Evolutionary conservation across 2,113 vertebrate species (phyloP), one percentile per base, ranked within the genome.

Genomic region (Catagonus wagneri): DNA sequence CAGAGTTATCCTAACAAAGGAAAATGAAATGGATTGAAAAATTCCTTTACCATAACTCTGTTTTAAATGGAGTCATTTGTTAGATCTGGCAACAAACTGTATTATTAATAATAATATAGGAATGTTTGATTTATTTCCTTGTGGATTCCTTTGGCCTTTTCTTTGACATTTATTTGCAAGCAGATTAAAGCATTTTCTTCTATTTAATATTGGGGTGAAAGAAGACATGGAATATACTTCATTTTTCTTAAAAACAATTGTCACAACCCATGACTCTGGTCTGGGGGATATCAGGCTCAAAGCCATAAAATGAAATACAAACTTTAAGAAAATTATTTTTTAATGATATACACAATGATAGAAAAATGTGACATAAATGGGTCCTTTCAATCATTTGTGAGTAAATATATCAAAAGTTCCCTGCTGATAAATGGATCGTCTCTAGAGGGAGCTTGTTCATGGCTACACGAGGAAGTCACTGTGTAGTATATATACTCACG

Each of bases 401-500:
- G n/a, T 78, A 75, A 88, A 66, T 44, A 80, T 20, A 58, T 63
- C 23, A 71, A 71, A 6, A 14, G 54, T 75, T 88, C 69, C 32
- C 65, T 52, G 58, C 9, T 90, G 54, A 81, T 16, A 75, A 69
- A 58, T 7, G 7, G 34, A 61, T 20, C 0, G 3, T 44, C 72
- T 83, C 71, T 75, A 74, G n/a, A 92, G 54, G 81, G 2, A 56
- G 29, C 56, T 90, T 63, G 12, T 16, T 93, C 95, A n/a, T 16
- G 83, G 66, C 79, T 83, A 97, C 90, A 71, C 3, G 60, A 65
- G 27, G 12, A 56, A 61, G 60, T 63, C 95, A 87, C 22, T 1
- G 15, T 76, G 20, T n/a, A 60, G 25, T 58, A 72, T 3, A 29
- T 89, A 97, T 96, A 99, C 99, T 99, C 98, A 99, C 99, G 99